Evolutionary conservation across 2,888 invertebrate species (phyloP), one percentile per base, ranked within the genome.

Genomic region (Limnephilus rhombicus): DNA sequence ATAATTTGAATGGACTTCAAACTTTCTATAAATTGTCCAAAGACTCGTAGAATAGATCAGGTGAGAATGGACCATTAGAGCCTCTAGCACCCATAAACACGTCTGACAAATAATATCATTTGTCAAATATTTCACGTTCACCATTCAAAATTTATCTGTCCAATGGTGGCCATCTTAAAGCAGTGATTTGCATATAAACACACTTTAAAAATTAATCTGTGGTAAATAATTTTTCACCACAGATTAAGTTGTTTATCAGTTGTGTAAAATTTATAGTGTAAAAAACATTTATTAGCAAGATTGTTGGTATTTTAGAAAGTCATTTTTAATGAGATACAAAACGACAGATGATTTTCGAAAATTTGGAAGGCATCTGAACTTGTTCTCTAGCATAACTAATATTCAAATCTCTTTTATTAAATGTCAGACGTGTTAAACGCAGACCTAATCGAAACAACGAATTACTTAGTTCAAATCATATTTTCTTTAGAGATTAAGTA

Each of bases 401-500:
- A 68, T 68, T 68, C n/a, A 7, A 68, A 68, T 68, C 68, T 68
- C 24, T 24, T 68, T n/a, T 68, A 34, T 83, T 34, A 83, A 83
- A 83, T 83, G 34, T 37, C 83, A 13, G 31, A 29, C 83, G 37
- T 83, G 11, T 83, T 83, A 4, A 53, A 53, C 53, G 18, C 18
- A 68, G 24, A 68, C 68, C n/a, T 34, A 83, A 37, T 37, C 37
- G 37, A 83, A 83, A 83, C 83, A 83, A 83, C 83, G 83, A 83
- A 83, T 83, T 83, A 18, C 37, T 83, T 83, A 83, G 83, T 83
- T 83, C 83, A 83, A 83, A 83, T 83, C 0, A 83, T 83, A 3
- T 37, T 24, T 41, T 18, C 37, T 41, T 83, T 83, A 68, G 68
- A 4, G 24, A 68, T 1, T 68, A 68, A 68, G 68, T 68, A 68